phyloP scores from a whole-genome alignment of 2,797 vertebrate species.

The Ispidina picta region DNA sequence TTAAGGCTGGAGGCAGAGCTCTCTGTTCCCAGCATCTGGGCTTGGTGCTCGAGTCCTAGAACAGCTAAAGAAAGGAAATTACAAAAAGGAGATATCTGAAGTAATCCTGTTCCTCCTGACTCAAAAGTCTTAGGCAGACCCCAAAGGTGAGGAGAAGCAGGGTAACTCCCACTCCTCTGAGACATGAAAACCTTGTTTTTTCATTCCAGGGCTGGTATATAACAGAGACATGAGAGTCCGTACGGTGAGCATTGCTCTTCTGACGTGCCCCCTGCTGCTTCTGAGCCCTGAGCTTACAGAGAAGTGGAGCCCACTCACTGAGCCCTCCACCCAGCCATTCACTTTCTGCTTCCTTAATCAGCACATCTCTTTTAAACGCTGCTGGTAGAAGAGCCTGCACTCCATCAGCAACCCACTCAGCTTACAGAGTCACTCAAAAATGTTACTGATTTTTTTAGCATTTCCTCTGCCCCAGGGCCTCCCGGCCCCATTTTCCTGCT shows the following conservation, averaged over 20 bases:
- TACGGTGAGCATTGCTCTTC: slow-evolving; percentile 72
- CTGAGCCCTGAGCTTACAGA: neutral
- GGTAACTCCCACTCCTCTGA: neutral
- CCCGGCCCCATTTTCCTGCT: slow-evolving; percentile 5
- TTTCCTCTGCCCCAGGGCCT: slow-evolving; percentile 25
- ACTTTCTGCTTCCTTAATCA: neutral
- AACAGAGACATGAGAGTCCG: slow-evolving; percentile 85
- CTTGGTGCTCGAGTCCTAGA: neutral
- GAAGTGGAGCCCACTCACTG: neutral
- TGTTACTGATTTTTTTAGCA: slow-evolving; percentile 12
- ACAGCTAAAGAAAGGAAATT: neutral
- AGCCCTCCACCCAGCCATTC: slow-evolving; percentile 7
- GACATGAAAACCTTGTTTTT: slow-evolving; percentile 5
- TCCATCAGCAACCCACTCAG: slow-evolving; percentile 10
- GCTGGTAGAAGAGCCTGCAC: slow-evolving; percentile 22
- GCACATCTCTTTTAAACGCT: slow-evolving; percentile 2
- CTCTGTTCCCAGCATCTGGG: neutral
- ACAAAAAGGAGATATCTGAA: neutral
- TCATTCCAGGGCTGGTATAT: slow-evolving; percentile 82
- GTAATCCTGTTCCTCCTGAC: neutral
- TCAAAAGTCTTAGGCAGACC: neutral
- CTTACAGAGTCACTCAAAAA: slow-evolving; percentile 50
- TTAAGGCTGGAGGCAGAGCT: neutral
- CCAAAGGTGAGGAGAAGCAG: neutral
- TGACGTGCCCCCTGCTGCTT: neutral